These are phyloP conservation scores for Triplophysa yarkandensis DNA, from an alignment of 2,797 vertebrate genomes.

Conservation along the genomic window DNA sequence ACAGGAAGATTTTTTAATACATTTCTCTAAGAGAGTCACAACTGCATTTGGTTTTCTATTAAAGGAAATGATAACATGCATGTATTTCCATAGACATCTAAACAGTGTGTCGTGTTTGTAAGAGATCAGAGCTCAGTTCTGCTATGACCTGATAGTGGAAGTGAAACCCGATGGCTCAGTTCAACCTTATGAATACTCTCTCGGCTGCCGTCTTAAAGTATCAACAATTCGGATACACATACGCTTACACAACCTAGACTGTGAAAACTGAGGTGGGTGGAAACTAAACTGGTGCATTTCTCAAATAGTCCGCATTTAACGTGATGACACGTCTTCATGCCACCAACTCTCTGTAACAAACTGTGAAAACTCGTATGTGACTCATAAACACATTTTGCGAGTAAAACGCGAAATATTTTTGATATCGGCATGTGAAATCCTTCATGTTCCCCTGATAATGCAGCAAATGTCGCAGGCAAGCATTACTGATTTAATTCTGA, in stretches of 20 bases:
- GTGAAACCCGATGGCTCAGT: constrained; percentile 53
- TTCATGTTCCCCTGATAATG: neutral
- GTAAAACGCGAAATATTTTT: constrained; percentile 2
- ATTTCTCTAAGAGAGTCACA: constrained; percentile 1
- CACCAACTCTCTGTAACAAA: constrained; percentile 8
- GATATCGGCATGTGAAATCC: constrained; percentile 11
- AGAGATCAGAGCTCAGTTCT: constrained; percentile 35
- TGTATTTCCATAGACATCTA: constrained; percentile 8
- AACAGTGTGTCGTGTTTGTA: constrained; percentile 32
- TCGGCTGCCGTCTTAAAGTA: constrained; percentile 21
- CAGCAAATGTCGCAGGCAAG: neutral
- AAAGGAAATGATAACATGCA: constrained; percentile 3
- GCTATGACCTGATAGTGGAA: constrained; percentile 48
- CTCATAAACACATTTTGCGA: constrained; percentile 18
- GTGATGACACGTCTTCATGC: neutral
- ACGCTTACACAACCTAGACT: constrained; percentile 15
- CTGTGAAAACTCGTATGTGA: constrained; percentile 19
- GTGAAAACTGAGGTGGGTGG: constrained; percentile 13
- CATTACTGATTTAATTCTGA: neutral
- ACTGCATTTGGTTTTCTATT: neutral
- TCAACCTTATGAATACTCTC: constrained; percentile 35
- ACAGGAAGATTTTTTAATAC: constrained; percentile 14
- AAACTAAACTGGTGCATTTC: constrained; percentile 27
- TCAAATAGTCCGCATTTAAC: constrained; percentile 30
- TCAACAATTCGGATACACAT: constrained; percentile 33